Conservation (phyloP, 1,140 invertebrate genomes). For the Drosophila pectinifera region DNA sequence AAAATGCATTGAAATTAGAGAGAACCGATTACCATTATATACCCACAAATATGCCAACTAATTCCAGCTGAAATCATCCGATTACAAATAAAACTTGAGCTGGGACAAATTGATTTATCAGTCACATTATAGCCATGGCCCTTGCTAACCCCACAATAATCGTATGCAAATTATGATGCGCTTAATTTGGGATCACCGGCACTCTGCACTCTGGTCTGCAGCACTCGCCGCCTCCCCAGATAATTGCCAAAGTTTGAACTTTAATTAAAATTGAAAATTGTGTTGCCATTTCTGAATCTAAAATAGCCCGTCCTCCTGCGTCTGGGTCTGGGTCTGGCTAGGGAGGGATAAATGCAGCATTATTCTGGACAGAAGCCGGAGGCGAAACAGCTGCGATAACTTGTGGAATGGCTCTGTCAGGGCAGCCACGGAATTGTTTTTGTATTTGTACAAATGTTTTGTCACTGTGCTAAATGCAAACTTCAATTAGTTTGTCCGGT, state of each 20-base stretch:
- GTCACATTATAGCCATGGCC: slow-evolving; percentile 8
- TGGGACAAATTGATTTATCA: slow-evolving; percentile 45
- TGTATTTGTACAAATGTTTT: slow-evolving; percentile 66
- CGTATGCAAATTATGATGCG: slow-evolving; percentile 57
- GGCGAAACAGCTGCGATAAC: slow-evolving; percentile 50
- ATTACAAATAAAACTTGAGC: slow-evolving; percentile 50
- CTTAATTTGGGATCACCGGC: slow-evolving; percentile 46
- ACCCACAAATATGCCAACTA: slow-evolving; percentile 30
- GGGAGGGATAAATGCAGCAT: neutral
- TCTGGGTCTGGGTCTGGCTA: slow-evolving; percentile 15
- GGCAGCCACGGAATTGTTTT: slow-evolving; percentile 36
- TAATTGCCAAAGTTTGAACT: slow-evolving; percentile 56
- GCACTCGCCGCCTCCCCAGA: slow-evolving; percentile 12
- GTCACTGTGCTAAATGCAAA: slow-evolving; percentile 65
- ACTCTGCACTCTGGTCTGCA: slow-evolving; percentile 1
- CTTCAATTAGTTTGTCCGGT: slow-evolving; percentile 66
- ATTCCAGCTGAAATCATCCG: slow-evolving; percentile 30
- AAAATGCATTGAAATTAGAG: neutral
- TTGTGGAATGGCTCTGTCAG: slow-evolving; percentile 45
- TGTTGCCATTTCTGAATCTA: slow-evolving; percentile 35
- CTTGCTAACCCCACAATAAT: slow-evolving; percentile 33
- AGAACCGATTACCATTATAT: slow-evolving; percentile 11
- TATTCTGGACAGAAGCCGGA: slow-evolving; percentile 4
- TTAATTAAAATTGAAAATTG: slow-evolving; percentile 59
- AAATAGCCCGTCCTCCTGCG: neutral